Evolutionary conservation across 2,888 invertebrate genomes (phyloP).

Genomic region (Norana najaformis): DNA sequence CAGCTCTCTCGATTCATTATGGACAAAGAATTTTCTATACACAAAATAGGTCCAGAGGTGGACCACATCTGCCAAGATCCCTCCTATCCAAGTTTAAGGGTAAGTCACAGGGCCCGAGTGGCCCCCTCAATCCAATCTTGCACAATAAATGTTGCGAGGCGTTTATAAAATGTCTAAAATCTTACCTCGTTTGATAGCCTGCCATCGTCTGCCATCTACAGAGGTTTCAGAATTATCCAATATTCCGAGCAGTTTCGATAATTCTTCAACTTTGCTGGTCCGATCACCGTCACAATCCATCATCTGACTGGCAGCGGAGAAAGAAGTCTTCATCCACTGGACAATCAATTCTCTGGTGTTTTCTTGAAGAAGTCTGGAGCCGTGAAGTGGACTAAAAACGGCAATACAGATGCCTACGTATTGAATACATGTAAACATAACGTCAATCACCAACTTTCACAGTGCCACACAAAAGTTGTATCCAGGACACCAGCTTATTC

Average conservation of each 20-base stretch:
- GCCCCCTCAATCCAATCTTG: not conserved
- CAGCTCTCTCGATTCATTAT: not conserved
- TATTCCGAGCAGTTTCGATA: not conserved
- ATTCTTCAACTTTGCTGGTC: not conserved
- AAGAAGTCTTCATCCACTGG: conserved; percentile 13
- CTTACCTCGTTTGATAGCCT: not conserved
- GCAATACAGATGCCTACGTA: not conserved
- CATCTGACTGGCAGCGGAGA: not conserved
- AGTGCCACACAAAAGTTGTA: too few species aligned
- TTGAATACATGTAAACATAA: not conserved
- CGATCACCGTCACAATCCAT: not conserved
- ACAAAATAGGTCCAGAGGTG: not conserved
- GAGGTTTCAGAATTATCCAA: not conserved
- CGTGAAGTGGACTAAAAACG: not conserved
- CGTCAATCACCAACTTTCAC: not conserved
- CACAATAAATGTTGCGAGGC: not conserved
- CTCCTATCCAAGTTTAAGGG: not conserved
- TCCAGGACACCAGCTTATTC: not conserved
- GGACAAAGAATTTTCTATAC: not conserved
- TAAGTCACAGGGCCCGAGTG: not conserved
- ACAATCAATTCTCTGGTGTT: not conserved
- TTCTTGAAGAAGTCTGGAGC: not conserved
- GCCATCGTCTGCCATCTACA: not conserved
- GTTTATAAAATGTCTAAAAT: conserved; percentile 1
- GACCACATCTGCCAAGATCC: not conserved